Evolutionary conservation across 2,888 invertebrate genomes (phyloP).

Genomic region (Drosophila antonietae): DNA sequence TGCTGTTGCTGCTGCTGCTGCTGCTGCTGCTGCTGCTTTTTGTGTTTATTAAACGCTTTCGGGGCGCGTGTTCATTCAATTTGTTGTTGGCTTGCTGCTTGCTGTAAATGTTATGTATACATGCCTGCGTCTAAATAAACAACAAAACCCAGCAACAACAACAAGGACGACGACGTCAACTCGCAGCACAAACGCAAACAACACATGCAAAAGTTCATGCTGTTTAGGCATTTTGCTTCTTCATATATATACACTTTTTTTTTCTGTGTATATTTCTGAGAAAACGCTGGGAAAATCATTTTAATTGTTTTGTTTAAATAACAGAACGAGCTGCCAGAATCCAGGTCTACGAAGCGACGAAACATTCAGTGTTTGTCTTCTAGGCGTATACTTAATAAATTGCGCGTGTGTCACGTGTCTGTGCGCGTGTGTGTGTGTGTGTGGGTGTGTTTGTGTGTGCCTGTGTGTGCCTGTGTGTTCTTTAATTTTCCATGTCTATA

Average conservation of each 20-base stretch:
- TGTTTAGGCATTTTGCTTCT: conserved; percentile 13
- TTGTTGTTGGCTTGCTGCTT: conserved; percentile 60
- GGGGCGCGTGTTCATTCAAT: conserved; percentile 81
- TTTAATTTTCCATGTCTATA: conserved; percentile 25
- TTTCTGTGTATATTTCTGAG: conserved; percentile 21
- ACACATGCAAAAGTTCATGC: conserved; percentile 48
- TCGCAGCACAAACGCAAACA: conserved; percentile 36
- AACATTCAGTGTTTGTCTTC: conserved; percentile 37
- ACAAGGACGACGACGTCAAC: conserved; percentile 10
- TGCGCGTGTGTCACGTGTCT: conserved; percentile 36
- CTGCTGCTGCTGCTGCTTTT: conserved; percentile 54
- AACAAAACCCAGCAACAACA: conserved; percentile 51
- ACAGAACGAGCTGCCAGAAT: conserved; percentile 52
- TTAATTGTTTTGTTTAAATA: conserved; percentile 81
- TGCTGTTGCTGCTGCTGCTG: conserved; percentile 15
- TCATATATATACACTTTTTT: neutral
- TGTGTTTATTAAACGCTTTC: conserved; percentile 80
- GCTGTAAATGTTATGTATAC: conserved; percentile 74
- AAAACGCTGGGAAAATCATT: conserved; percentile 72
- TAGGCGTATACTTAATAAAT: conserved; percentile 78
- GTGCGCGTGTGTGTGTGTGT: conserved; percentile 8
- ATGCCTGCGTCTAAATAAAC: conserved; percentile 77
- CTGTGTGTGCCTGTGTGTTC: conserved; percentile 1
- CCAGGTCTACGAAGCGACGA: conserved; percentile 20
- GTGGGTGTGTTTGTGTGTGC: neutral